A percentile compares a stretch with the other conserved stretches of the same genome.
Conservation (phyloP, 2,888 invertebrate genomes). For the Allygus modestus region DNA sequence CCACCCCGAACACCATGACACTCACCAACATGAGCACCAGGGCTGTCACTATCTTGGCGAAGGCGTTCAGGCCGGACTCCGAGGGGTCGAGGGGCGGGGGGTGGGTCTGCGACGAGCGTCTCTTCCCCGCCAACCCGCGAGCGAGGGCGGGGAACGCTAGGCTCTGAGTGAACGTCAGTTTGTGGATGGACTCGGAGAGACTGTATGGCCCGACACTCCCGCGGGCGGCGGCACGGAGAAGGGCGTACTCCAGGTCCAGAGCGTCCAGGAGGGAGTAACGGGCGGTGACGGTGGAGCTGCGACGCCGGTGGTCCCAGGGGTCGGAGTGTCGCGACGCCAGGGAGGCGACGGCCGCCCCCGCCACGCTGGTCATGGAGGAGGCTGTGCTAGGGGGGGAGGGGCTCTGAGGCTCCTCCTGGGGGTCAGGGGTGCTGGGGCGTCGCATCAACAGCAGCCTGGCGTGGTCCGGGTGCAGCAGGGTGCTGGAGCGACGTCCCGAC, state of each 20-base stretch:
- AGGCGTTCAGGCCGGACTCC: slow-evolving; percentile 83
- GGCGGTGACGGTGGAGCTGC: slow-evolving; percentile 80
- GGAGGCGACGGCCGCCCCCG: slow-evolving; percentile 73
- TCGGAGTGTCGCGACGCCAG: slow-evolving; percentile 73
- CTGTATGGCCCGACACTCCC: slow-evolving; percentile 84
- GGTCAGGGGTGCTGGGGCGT: slow-evolving; percentile 70
- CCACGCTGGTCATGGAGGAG: slow-evolving; percentile 78
- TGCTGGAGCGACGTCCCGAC: slow-evolving; percentile 78
- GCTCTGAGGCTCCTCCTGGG: slow-evolving; percentile 66
- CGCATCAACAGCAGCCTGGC: slow-evolving; percentile 81
- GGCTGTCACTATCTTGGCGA: slow-evolving; percentile 85
- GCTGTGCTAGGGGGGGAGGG: slow-evolving; percentile 78
- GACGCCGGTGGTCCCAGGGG: slow-evolving; percentile 74
- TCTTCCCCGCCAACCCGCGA: slow-evolving; percentile 81
- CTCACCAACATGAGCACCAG: slow-evolving; percentile 83
- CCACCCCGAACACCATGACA: slow-evolving; percentile 84
- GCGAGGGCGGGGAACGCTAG: slow-evolving; percentile 85
- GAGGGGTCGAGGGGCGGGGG: slow-evolving; percentile 77
- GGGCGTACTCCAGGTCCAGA: slow-evolving; percentile 83
- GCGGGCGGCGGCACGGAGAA: slow-evolving; percentile 82
- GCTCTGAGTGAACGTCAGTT: slow-evolving; percentile 85
- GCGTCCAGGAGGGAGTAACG: slow-evolving; percentile 84
- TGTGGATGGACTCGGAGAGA: slow-evolving; percentile 84
- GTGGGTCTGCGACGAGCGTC: slow-evolving; percentile 71
- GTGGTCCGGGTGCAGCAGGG: slow-evolving; percentile 83